These are phyloP conservation scores for Tetranychus piercei DNA, from an alignment of 2,888 invertebrate genomes.

Conservation along the genomic window DNA sequence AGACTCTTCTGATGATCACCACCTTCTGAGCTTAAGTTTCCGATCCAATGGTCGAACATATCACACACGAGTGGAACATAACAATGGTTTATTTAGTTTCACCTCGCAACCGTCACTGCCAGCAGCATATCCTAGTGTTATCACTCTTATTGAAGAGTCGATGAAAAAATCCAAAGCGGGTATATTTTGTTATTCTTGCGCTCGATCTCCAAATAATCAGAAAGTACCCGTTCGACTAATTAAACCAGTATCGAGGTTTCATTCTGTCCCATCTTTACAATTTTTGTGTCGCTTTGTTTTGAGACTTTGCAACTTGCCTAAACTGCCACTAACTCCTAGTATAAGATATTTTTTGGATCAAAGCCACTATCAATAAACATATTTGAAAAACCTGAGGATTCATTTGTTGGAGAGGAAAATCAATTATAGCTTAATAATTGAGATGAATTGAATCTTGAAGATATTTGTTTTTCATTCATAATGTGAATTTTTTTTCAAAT, in stretches of 20 bases:
- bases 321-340: slow-evolving; percentile 46
- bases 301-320: slow-evolving; percentile 48
- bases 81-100: slow-evolving; percentile 44
- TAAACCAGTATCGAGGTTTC: slow-evolving; percentile 54
- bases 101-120: slow-evolving; percentile 28
- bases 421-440: not conserved
- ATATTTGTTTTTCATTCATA: too few relatives aligned
- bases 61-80: slow-evolving; percentile 54
- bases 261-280: slow-evolving; percentile 47
- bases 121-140: slow-evolving; percentile 38
- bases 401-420: not conserved
- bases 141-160: slow-evolving; percentile 53
- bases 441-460: not conserved
- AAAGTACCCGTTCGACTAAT: slow-evolving; percentile 53
- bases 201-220: slow-evolving; percentile 46
- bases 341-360: slow-evolving; percentile 41
- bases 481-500: too few relatives aligned
- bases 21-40: slow-evolving; percentile 54
- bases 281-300: slow-evolving; percentile 55
- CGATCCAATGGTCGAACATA: slow-evolving; percentile 47
- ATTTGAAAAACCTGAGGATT: not conserved
- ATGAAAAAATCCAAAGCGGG: slow-evolving; percentile 49
- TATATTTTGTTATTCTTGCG: slow-evolving; percentile 52
- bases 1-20: slow-evolving; percentile 52
- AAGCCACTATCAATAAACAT: slow-evolving; percentile 25